Evolutionary conservation across 2,888 invertebrate genomes (phyloP).

Genomic region (Synergus umbraculus): DNA sequence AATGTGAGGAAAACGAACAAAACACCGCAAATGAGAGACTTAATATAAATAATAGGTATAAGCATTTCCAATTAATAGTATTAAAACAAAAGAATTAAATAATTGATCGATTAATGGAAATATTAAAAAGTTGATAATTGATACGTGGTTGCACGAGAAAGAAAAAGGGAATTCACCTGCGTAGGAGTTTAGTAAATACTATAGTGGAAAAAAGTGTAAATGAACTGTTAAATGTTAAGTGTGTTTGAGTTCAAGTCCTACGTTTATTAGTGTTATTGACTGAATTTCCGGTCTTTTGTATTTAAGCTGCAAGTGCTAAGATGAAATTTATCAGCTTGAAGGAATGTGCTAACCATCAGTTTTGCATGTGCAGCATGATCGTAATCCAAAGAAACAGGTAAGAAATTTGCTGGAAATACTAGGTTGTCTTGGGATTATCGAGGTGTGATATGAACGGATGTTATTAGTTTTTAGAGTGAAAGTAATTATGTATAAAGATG

Average conservation of each 20-base stretch:
- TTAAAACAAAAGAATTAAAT: not conserved
- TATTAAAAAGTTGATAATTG: not conserved
- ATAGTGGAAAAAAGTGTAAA: slow-evolving; percentile 20
- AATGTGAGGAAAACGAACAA: slow-evolving; percentile 5
- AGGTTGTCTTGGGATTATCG: slow-evolving; percentile 3
- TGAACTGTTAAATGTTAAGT: not conserved
- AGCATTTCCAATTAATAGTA: not conserved
- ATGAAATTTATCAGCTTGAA: slow-evolving; percentile 33
- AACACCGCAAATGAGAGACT: not conserved
- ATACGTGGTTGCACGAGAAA: not conserved
- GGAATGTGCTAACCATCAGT: slow-evolving; percentile 39
- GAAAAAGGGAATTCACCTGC: not conserved
- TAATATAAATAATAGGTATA: not conserved
- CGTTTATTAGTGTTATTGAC: slow-evolving; percentile 15
- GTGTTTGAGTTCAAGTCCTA: not conserved
- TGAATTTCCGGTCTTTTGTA: slow-evolving; percentile 6
- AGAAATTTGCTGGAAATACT: not conserved
- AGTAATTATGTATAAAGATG: slow-evolving; percentile 3
- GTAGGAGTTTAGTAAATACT: not conserved
- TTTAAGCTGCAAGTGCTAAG: slow-evolving; percentile 10
- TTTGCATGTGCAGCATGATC: slow-evolving; percentile 36
- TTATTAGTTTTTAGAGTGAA: slow-evolving; percentile 9
- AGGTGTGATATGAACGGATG: slow-evolving; percentile 12
- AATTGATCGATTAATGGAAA: not conserved
- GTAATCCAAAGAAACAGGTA: slow-evolving; percentile 34